phyloP scores from a whole-genome alignment of 1,140 invertebrate species.

The Cotesia glomerata region DNA sequence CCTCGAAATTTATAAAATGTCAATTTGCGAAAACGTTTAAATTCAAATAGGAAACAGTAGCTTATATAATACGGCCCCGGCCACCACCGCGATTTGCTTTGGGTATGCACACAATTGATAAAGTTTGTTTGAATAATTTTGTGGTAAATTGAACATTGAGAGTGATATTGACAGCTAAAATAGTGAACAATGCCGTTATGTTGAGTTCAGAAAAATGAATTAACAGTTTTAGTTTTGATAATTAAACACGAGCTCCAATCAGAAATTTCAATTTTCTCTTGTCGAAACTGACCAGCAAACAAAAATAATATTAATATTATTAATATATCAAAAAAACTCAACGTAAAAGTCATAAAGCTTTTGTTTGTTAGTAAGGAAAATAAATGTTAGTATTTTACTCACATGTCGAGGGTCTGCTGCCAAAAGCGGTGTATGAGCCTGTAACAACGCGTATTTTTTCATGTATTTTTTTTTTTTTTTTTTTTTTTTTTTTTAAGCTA shows the following conservation, averaged over 20 bases:
- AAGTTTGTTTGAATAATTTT: slow-evolving; percentile 39
- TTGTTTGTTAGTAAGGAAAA: too few species aligned
- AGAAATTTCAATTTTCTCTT: too few species aligned
- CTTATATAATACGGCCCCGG: neutral
- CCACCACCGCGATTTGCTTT: too few species aligned
- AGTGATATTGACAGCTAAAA: slow-evolving; percentile 18
- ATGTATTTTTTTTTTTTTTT: slow-evolving; percentile 36
- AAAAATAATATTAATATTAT: too few species aligned
- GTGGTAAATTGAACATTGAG: slow-evolving; percentile 25
- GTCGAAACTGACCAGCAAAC: too few species aligned
- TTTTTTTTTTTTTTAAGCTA: slow-evolving; percentile 38
- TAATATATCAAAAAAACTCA: neutral
- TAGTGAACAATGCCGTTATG: neutral
- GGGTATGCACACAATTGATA: slow-evolving; percentile 19
- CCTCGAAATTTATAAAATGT: too few species aligned
- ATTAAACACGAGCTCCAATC: slow-evolving; percentile 21
- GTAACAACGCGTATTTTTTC: slow-evolving; percentile 59
- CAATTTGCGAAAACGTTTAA: neutral
- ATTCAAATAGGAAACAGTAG: neutral
- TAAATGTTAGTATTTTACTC: slow-evolving; percentile 50
- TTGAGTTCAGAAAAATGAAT: neutral
- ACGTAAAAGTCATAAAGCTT: neutral
- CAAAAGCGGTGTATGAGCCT: slow-evolving; percentile 68
- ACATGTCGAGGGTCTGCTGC: slow-evolving; percentile 67
- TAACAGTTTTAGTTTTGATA: slow-evolving; percentile 21